Percentiles rank a stretch among this genome's conserved stretches.
phyloP scores from a whole-genome alignment of 2,113 vertebrate species.

The Phrynosoma blainvillii region DNA sequence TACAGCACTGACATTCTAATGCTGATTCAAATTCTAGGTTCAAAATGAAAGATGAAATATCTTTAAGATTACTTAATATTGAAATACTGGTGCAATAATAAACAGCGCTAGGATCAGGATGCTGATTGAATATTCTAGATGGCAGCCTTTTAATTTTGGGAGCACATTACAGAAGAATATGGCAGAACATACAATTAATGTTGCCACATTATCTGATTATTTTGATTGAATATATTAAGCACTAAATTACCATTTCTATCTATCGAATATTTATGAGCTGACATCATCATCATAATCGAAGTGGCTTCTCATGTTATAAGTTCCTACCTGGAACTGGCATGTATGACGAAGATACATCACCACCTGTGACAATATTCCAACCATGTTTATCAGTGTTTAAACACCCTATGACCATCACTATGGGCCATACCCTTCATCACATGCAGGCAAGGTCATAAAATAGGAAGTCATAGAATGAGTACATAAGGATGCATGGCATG shows the following conservation, averaged over 20 bases:
- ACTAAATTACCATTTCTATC: slow-evolving; percentile 41
- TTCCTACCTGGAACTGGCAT: background rate
- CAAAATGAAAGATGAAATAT: slow-evolving; percentile 76
- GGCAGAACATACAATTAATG: slow-evolving; percentile 47
- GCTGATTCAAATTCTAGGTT: slow-evolving; percentile 76
- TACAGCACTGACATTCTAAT: slow-evolving; percentile 61
- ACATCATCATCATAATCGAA: background rate
- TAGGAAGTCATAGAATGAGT: background rate
- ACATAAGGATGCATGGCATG: background rate
- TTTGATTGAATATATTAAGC: slow-evolving; percentile 49
- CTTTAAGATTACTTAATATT: slow-evolving; percentile 73
- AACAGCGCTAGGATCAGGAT: slow-evolving; percentile 62
- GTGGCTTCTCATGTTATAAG: background rate
- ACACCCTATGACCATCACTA: background rate
- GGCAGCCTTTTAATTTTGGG: slow-evolving; percentile 78
- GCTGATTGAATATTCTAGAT: slow-evolving; percentile 56
- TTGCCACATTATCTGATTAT: slow-evolving; percentile 61
- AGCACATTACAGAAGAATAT: slow-evolving; percentile 58
- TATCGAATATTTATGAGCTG: slow-evolving; percentile 32
- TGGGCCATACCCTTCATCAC: background rate
- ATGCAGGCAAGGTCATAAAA: background rate
- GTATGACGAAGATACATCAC: background rate
- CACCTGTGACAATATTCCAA: background rate
- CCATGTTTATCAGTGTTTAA: slow-evolving; percentile 15
- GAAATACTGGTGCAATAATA: slow-evolving; percentile 70